Evolutionary conservation across 2,113 vertebrate genomes (phyloP), one percentile per base, ranked within the genome.

Genomic region (Pogona vitticeps): DNA sequence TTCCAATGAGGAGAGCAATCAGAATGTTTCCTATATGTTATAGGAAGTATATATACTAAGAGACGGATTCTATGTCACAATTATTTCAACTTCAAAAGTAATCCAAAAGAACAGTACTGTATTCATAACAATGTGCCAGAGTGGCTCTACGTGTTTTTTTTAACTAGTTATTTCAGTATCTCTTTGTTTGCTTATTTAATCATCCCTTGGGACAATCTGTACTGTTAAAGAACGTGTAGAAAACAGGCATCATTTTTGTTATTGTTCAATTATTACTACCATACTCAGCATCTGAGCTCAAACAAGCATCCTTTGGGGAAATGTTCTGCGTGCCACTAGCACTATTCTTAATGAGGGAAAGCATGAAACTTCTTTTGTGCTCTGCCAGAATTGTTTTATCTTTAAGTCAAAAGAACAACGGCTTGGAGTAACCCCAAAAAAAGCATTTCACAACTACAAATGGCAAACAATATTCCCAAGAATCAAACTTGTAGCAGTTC

Each of bases 361-460:
- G 95, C 95, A 94, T 83, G 87, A 87, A 95, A 92, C 92, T 94
- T 92, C 96, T 96, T 96, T 95, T 95, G 96, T 94, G 94, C 88
- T 86, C 89, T 95, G 96, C 95, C 96, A 96, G 95, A 94, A 96
- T 95, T 95, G 94, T 95, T 96, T 95, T 96, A 96, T 95, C 95
- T 95, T 92, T 94, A 93, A 95, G 92, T 94, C 95, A 93, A 96
- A 95, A 96, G 95, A 96, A 96, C 92, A 95, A 94, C 94, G 93
- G 90, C 91, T 95, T 95, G 95, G 96, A 96, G 88, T 87, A 89
- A 94, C 91, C 94, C 96, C 96, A 96, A 96, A 95, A 95, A 95
- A 96, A 96, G 91, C 93, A 95, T 83, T 91, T 89, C 92, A 94
- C 95, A 96, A 95, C 94, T 90, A 84, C 91, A 92, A 94, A 92